Percentiles rank a stretch among this genome's conserved stretches.
These are phyloP conservation scores for Malurus cyaneus DNA, from an alignment of 2,113 vertebrate species.

Conservation along the genomic window DNA sequence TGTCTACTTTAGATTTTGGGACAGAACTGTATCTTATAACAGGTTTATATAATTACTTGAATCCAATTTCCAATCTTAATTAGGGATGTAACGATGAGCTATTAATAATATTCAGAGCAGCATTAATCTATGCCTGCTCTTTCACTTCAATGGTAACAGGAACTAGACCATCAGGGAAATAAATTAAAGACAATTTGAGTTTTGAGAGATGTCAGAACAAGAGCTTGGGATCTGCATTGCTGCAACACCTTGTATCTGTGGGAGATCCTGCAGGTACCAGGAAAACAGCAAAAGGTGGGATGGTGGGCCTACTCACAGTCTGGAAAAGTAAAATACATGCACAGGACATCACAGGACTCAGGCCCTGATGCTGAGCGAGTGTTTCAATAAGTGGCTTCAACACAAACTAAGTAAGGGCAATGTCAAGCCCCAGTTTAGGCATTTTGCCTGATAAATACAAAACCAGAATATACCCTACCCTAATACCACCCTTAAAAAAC, in stretches of 20 bases:
- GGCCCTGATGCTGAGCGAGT: neutral
- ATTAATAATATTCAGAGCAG: constrained; percentile 34
- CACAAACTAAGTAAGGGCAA: neutral
- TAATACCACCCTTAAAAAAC: neutral
- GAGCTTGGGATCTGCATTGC: neutral
- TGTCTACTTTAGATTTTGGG: neutral
- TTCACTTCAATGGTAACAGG: neutral
- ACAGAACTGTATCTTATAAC: neutral
- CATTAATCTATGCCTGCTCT: neutral
- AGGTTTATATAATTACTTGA: neutral
- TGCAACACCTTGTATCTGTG: neutral
- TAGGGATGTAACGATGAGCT: neutral
- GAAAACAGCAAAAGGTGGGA: constrained; percentile 24
- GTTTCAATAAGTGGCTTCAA: neutral
- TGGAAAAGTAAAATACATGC: neutral
- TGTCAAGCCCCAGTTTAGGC: neutral
- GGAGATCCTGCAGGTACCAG: neutral
- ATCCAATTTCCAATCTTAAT: constrained; percentile 23
- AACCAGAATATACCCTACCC: neutral
- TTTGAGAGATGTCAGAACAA: neutral
- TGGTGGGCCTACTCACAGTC: neutral
- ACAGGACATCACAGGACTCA: neutral
- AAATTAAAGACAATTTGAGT: neutral
- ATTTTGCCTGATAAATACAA: neutral
- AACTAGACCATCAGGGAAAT: constrained; percentile 14